phyloP scores from a whole-genome alignment of 2,113 vertebrate species.

The Corythoichthys intestinalis region DNA sequence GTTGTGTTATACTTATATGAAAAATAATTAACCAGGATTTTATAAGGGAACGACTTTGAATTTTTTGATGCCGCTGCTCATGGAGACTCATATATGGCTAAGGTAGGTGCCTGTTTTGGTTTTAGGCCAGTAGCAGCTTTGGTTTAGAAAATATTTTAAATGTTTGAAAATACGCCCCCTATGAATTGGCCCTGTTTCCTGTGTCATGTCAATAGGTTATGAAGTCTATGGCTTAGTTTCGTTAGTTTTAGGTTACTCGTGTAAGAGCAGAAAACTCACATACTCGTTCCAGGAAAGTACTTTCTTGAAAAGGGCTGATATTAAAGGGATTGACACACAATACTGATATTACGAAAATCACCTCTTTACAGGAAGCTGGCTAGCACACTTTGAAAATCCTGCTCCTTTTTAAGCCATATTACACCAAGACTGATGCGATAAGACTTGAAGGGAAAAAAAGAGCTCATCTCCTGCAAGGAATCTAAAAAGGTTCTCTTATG shows the following conservation, averaged over 20 bases:
- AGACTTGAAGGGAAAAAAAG: background rate
- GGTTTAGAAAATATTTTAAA: no score
- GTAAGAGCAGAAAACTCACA: background rate
- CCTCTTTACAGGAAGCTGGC: background rate
- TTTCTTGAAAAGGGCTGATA: background rate
- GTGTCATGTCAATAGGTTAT: no score
- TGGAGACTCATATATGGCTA: no score
- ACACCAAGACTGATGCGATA: background rate
- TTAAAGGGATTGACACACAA: background rate
- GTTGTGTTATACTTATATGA: no score
- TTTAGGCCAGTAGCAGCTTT: no score
- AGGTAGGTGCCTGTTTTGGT: no score
- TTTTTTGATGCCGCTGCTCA: no score
- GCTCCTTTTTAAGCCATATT: background rate
- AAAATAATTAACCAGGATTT: no score
- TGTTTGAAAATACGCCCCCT: no score
- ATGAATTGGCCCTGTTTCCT: no score
- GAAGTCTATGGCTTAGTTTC: no score
- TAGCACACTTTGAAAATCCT: background rate
- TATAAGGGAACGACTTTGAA: no score
- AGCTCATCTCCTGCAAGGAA: background rate
- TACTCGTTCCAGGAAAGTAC: background rate
- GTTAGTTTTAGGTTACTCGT: background rate
- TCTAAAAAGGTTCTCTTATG: conserved; percentile 1
- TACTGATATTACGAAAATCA: background rate